These are phyloP conservation scores for Saxidomus purpurata DNA, from an alignment of 1,140 invertebrate species.

Conservation along the genomic window DNA sequence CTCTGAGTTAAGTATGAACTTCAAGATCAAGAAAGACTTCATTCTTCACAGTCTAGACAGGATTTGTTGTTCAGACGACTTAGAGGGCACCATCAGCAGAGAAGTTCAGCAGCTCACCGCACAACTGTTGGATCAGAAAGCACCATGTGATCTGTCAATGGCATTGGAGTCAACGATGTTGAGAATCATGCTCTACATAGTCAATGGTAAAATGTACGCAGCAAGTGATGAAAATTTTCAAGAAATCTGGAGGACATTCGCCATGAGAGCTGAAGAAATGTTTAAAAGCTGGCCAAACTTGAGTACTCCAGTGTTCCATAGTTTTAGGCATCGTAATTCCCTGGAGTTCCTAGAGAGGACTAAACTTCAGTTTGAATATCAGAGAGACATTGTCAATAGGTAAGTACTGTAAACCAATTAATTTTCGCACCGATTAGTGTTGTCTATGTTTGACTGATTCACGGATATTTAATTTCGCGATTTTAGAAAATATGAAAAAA, in stretches of 20 bases:
- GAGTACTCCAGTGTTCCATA: slow-evolving; percentile 68
- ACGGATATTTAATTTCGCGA: too few relatives aligned
- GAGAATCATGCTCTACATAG: slow-evolving; percentile 76
- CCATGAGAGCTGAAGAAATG: slow-evolving; percentile 57
- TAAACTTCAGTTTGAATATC: slow-evolving; percentile 64
- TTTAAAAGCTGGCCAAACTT: slow-evolving; percentile 67
- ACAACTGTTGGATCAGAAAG: slow-evolving; percentile 66
- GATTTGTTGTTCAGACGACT: slow-evolving; percentile 66
- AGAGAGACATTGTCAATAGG: slow-evolving; percentile 75
- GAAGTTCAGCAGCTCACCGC: slow-evolving; percentile 73
- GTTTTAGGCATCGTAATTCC: slow-evolving; percentile 68
- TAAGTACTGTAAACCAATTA: background rate
- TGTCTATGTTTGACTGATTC: too few relatives aligned
- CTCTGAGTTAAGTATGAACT: slow-evolving; percentile 73
- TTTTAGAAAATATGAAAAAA: too few relatives aligned
- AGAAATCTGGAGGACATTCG: slow-evolving; percentile 75
- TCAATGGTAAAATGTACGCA: slow-evolving; percentile 77
- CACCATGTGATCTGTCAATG: slow-evolving; percentile 72
- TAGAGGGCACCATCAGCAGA: slow-evolving; percentile 72
- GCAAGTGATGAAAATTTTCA: slow-evolving; percentile 72
- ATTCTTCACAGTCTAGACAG: slow-evolving; percentile 71
- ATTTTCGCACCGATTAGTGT: too few relatives aligned
- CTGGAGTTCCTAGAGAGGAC: slow-evolving; percentile 63
- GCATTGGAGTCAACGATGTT: slow-evolving; percentile 75
- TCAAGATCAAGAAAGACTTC: slow-evolving; percentile 74